These are phyloP conservation scores for Drosophila arizonae DNA, from an alignment of 1,140 invertebrate species.

Conservation along the genomic window DNA sequence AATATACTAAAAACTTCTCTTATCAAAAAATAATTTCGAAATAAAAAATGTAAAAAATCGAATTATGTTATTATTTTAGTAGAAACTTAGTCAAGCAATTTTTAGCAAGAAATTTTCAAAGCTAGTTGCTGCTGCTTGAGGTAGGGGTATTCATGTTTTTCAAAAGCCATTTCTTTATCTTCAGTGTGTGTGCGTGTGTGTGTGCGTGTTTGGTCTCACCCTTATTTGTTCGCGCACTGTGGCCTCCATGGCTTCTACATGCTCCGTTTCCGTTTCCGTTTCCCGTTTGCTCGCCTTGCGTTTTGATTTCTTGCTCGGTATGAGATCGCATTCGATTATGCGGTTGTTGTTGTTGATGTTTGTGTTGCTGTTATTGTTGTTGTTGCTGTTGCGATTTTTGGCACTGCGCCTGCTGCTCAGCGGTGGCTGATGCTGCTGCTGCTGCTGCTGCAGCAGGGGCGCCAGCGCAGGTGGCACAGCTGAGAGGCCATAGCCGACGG, in stretches of 20 bases:
- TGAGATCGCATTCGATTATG: constrained; percentile 77
- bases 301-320: constrained; percentile 79
- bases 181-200: background rate
- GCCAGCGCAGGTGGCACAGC: constrained; percentile 54
- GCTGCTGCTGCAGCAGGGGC: constrained; percentile 62
- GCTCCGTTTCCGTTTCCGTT: constrained; percentile 37
- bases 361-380: constrained; percentile 19
- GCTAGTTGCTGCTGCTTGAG: no score
- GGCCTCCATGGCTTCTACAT: constrained; percentile 47
- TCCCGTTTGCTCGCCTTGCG: constrained; percentile 60
- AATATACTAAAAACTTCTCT: no score
- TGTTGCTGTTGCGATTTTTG: constrained; percentile 44
- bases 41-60: no score
- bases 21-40: no score
- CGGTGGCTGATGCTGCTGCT: constrained; percentile 50
- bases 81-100: background rate
- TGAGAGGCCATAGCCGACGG: constrained; percentile 60
- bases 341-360: constrained; percentile 55
- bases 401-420: constrained; percentile 35
- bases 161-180: background rate
- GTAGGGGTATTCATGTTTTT: background rate
- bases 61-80: no score
- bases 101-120: no score
- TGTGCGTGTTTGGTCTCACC: constrained; percentile 34
- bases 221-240: constrained; percentile 68